Base-by-base conservation (phyloP, 2,888 invertebrate species). In the Poecilus cupreus region DNA sequence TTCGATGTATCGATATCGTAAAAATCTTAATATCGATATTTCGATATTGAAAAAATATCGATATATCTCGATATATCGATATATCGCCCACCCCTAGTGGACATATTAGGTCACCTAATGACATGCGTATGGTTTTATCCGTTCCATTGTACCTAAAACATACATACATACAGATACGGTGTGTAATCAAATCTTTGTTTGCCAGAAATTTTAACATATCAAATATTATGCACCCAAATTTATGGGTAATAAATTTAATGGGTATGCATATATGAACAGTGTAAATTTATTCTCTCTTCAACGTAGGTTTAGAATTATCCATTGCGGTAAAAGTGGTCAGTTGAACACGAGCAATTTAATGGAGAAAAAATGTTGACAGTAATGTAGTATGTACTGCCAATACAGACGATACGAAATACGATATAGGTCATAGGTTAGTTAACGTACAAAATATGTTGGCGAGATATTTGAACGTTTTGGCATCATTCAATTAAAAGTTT, bases 401-500 rank as follows among this genome's bases (percentile, higher is more conserved):
- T 60, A 60, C 26, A 60, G 5, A 26, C 26, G 60, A 60, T 26
- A 13, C 6, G 22, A 22, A 13, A 24, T n/a, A n/a, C 13, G 26
- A 60, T 60, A 60, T 60, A 24, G 60, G 60, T 60, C 60, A 60
- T 60, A 10, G n/a, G 24, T 60, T 24, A 6, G 60, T 24, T 11
- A 49, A 18, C 20, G 24, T 26, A 60, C 32, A 32, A 26, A 24
- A 60, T 60, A 60, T 60, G 24, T 60, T 60, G 60, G 60, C 60
- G 22, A 24, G 54, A 13, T 24, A 60, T 60, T 60, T 24, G 11
- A n/a, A 13, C 26, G 4, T 1, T 60, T 60, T 60, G 60, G 24
- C 60, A 60, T 60, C 60, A 60, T 60, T 60, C 60, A 60, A 60
- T 60, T 60, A 24, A 60, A 54, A 24, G 13, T 60, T 60, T 26